Base-by-base conservation (phyloP, 2,888 invertebrate genomes). In the Chironomus riparius region DNA sequence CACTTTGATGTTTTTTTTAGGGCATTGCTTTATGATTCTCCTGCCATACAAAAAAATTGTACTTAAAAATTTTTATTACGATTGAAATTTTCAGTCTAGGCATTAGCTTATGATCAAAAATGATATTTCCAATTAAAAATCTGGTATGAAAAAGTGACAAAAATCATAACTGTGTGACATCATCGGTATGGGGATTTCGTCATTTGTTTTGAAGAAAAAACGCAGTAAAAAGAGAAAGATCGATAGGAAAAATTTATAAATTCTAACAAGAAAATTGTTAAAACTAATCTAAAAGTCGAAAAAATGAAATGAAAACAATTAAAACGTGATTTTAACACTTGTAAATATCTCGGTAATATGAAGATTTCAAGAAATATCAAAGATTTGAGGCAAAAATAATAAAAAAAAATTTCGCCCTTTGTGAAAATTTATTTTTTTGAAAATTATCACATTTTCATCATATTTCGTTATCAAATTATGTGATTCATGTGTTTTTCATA, bases 261-360 rank as follows among this genome's bases (percentile, higher is more conserved):
- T 56, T 18, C 18, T 56, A n/a, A n/a, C 18, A 7, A 56, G 24
- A 65, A 65, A 65, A 65, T 65, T 65, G 24, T 24, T 65, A 65
- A 65, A 65, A 65, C 21, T 21, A 22, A 24, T 24, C 22, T 13
- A 21, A 65, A 65, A 65, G 22, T 21, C 13, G 21, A 13, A 10
- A 68, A 68, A 74, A 74, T 74, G 74, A 62, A 74, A 22, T 74
- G 68, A 68, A 72, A 48, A 47, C 48, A 68, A 68, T 74, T 15
- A 4, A 24, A 74, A 74, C 61, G 65, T 74, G 74, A 38, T 74
- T 47, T 13, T 68, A 68, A 62, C 68, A 47, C 22, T 48, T 74
- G 68, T 74, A 74, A 22, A 74, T 74, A 74, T 18, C 15, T 74
- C 47, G 68, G 74, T 74, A 68, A 48, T 15, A 13, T 74, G 68